Evolutionary conservation across 2,888 invertebrate genomes (phyloP).

Genomic region (Lottia scabra): DNA sequence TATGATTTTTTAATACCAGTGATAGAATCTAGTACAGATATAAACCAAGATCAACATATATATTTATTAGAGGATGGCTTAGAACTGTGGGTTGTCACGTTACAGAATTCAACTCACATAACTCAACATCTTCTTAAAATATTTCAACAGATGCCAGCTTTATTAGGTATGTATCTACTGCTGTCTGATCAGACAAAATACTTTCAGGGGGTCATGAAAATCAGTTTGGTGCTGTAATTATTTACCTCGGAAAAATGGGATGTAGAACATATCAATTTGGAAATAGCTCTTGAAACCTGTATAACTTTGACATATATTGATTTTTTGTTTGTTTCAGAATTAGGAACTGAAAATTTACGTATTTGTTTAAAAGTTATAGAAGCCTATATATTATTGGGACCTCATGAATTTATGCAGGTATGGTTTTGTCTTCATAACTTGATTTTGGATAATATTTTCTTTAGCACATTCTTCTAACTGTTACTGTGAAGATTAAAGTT

Average conservation of each 20-base stretch:
- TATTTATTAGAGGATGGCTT: constrained; percentile 93
- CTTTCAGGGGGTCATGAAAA: no score
- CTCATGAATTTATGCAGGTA: constrained; percentile 79
- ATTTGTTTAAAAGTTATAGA: constrained; percentile 85
- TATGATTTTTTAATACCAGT: constrained; percentile 75
- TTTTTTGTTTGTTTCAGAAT: constrained; percentile 74
- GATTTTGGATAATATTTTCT: no score
- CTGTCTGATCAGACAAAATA: no score
- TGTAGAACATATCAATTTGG: no score
- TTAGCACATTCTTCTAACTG: no score
- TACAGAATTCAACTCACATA: constrained; percentile 79
- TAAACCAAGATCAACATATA: constrained; percentile 83
- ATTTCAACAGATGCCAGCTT: constrained; percentile 58
- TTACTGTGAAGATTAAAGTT: no score
- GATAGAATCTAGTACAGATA: constrained; percentile 82
- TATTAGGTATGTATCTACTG: constrained; percentile 51
- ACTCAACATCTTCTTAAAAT: constrained; percentile 75
- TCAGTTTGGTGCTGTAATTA: no score
- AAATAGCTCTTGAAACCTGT: no score
- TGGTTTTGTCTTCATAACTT: not conserved
- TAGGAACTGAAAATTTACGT: constrained; percentile 84
- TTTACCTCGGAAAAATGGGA: no score
- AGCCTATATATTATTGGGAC: constrained; percentile 84
- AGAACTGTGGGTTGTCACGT: constrained; percentile 87
- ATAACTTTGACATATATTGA: no score